Conservation (phyloP, 1,140 invertebrate genomes). For the Lasioglossum albipes region DNA sequence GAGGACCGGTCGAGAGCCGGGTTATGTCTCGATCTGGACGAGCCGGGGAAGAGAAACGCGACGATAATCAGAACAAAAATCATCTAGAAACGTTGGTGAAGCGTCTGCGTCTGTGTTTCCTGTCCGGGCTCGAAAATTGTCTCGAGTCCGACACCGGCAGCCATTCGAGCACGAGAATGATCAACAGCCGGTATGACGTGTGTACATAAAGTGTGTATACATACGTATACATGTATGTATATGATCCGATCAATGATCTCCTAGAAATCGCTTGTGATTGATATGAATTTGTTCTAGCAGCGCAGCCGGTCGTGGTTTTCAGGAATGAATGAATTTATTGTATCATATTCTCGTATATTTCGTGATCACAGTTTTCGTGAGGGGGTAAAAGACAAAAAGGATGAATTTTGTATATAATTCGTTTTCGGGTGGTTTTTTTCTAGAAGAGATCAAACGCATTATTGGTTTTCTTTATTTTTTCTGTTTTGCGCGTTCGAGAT, state of each 20-base stretch:
- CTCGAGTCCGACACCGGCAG: conserved; percentile 36
- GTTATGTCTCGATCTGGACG: neutral
- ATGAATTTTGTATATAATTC: conserved; percentile 36
- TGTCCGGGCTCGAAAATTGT: neutral
- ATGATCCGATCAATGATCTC: conserved; percentile 22
- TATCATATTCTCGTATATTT: no score
- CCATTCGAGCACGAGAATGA: conserved; percentile 12
- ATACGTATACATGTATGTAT: conserved; percentile 26
- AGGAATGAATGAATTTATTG: no score
- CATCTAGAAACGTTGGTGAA: neutral
- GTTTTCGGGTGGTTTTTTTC: neutral
- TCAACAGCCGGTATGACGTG: neutral
- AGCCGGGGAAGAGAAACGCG: no score
- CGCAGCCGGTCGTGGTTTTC: no score
- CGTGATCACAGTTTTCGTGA: no score
- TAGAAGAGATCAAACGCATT: no score
- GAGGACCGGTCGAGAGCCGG: neutral
- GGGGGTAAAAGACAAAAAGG: neutral
- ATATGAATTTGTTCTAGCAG: neutral
- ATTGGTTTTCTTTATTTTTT: no score
- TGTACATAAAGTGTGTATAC: conserved; percentile 22
- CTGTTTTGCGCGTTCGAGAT: no score
- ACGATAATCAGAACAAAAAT: neutral
- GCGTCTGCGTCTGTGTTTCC: neutral
- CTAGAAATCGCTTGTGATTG: conserved; percentile 40